Conservation (phyloP, 1,140 invertebrate genomes). For the Aphaenogaster ashmeadi region DNA sequence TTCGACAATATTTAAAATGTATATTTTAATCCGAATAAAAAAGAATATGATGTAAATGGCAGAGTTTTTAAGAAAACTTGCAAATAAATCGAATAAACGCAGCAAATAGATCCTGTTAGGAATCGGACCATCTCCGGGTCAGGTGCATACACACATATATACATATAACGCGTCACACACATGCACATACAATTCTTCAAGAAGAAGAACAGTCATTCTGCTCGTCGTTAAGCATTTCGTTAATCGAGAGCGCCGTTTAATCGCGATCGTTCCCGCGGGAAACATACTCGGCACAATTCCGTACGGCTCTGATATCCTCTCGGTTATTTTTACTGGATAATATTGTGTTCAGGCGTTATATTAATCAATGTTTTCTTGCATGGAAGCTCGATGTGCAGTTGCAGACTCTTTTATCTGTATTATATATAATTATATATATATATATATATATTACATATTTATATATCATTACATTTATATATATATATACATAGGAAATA, state of each 20-base stretch:
- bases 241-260: slow-evolving; percentile 34
- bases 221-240: slow-evolving; percentile 1
- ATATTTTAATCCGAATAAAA: background rate
- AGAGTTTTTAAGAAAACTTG: background rate
- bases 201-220: background rate
- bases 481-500: slow-evolving; percentile 67
- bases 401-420: slow-evolving; percentile 84
- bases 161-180: background rate
- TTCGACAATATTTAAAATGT: background rate
- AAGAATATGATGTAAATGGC: background rate
- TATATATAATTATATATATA: slow-evolving; percentile 79
- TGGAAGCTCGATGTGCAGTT: slow-evolving; percentile 87
- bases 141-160: slow-evolving; percentile 9
- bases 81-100: background rate
- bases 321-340: slow-evolving; percentile 79
- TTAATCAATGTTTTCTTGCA: slow-evolving; percentile 86
- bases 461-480: slow-evolving; percentile 71
- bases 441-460: slow-evolving; percentile 65
- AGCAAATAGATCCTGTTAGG: background rate
- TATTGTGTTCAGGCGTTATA: slow-evolving; percentile 84
- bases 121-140: background rate
- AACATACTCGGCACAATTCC: slow-evolving; percentile 8
- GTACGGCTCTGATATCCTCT: slow-evolving; percentile 52
- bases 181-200: background rate
- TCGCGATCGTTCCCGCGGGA: slow-evolving; percentile 1